These are phyloP conservation scores for Apodemia duryi DNA, from an alignment of 2,888 invertebrate species.

Conservation along the genomic window DNA sequence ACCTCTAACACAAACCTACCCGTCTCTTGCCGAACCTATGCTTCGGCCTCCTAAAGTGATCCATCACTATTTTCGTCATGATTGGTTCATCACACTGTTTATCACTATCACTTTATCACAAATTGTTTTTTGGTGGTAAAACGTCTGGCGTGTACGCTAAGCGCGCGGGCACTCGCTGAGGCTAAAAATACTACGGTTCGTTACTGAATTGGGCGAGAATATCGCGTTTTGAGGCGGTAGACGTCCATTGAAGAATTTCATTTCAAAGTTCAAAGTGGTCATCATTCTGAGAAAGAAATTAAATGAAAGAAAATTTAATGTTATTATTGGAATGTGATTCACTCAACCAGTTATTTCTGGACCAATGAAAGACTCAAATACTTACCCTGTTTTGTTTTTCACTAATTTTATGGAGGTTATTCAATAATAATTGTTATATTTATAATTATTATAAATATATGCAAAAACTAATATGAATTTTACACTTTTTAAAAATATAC, in stretches of 20 bases:
- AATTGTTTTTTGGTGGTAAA: slow-evolving; percentile 33
- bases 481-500: too few species aligned
- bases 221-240: slow-evolving; percentile 22
- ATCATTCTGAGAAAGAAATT: neutral
- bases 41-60: slow-evolving; percentile 60
- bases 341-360: too few species aligned
- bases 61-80: slow-evolving; percentile 67
- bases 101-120: slow-evolving; percentile 28
- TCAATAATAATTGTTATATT: too few species aligned
- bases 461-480: too few species aligned
- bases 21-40: slow-evolving; percentile 51
- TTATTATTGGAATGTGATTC: neutral
- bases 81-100: slow-evolving; percentile 55
- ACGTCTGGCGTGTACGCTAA: slow-evolving; percentile 35
- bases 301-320: neutral
- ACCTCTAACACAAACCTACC: slow-evolving; percentile 39
- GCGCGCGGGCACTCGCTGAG: slow-evolving; percentile 52
- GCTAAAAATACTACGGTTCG: slow-evolving; percentile 58
- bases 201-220: neutral
- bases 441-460: too few species aligned
- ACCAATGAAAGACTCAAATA: too few species aligned
- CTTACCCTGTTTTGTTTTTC: too few species aligned
- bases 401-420: too few species aligned
- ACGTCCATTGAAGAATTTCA: slow-evolving; percentile 25
- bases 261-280: neutral